Base-by-base conservation (phyloP, 2,113 vertebrate species). In the Ancistrus triradiatus region DNA sequence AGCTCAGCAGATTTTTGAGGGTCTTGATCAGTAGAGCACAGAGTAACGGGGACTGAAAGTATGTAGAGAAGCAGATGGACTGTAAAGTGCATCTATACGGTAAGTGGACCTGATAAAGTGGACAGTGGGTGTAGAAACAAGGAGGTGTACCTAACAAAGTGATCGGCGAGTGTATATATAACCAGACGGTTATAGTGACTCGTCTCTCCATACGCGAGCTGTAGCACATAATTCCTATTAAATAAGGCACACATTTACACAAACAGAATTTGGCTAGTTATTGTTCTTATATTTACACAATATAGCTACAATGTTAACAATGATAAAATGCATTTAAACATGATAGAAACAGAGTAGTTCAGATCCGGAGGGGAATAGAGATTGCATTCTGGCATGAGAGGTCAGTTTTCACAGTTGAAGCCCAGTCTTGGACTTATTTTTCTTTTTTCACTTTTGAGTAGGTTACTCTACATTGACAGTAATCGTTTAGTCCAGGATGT, bases 221-320 rank as follows among this genome's bases (percentile, higher is more conserved):
- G 72, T 66, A 80, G 82, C 80, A 86, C 82, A 85, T 80, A 83
- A 78, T 80, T n/a, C 14, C 83, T 86, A 84, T 90, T 86, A 90
- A 90, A 90, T 91, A 90, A 89, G 88, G 88, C 88, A 90, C 87
- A 88, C 86, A 91, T 90, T 85, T 89, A 90, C 88, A 91, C 88
- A 88, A 86, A 90, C 85, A 86, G 84, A 84, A 81, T 86, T 84
- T 86, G 87, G 87, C 85, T 89, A 86, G 85, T 90, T 84, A 82
- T 86, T 87, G 84, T 86, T 87, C 80, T 78, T 87, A 84, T 89
- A 90, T 90, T 87, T 90, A 90, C 88, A 90, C 78, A 81, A 77
- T 80, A 85, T 74, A 81, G 77, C 76, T 84, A 82, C 83, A 85
- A 79, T 80, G 81, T 86, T 84, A 84, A 82, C 85, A 78, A 70